These are phyloP conservation scores for Oncopeltus fasciatus DNA, from an alignment of 1,140 invertebrate species.

Conservation along the genomic window DNA sequence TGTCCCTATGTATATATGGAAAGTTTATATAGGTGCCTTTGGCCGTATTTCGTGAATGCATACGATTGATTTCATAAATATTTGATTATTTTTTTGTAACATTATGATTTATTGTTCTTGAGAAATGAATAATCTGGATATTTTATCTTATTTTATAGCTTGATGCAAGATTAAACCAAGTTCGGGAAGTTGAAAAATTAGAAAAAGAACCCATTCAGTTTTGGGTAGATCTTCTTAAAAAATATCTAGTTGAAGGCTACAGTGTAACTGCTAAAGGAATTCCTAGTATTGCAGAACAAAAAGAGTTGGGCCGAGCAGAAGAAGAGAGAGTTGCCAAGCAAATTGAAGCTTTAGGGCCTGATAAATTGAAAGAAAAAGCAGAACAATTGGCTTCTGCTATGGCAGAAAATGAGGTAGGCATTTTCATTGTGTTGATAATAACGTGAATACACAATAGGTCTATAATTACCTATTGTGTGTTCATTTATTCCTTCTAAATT, in stretches of 20 bases:
- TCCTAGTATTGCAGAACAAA: constrained; percentile 41
- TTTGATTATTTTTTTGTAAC: no score
- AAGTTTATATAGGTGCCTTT: no score
- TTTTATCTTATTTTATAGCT: no score
- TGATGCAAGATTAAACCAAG: constrained; percentile 52
- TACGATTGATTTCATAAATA: no score
- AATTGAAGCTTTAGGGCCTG: constrained; percentile 42
- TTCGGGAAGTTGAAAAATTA: constrained; percentile 45
- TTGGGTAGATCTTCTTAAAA: constrained; percentile 55
- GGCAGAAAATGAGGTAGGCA: constrained; percentile 53
- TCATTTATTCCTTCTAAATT: no score
- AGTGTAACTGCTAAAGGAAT: constrained; percentile 37
- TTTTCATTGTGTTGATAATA: no score
- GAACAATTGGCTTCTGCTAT: constrained; percentile 50
- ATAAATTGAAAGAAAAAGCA: constrained; percentile 48
- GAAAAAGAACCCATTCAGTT: constrained; percentile 44
- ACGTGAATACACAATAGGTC: no score
- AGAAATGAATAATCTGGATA: no score
- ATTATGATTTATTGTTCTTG: no score
- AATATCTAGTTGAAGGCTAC: constrained; percentile 50
- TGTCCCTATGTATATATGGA: no score
- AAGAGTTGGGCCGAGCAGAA: constrained; percentile 47
- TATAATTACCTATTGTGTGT: no score
- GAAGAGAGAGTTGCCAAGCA: constrained; percentile 49
- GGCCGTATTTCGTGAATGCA: no score